A percentile compares a stretch with the other conserved stretches of the same genome.
phyloP scores from a whole-genome alignment of 1,140 invertebrate species.

The Bombus sibiricus region DNA sequence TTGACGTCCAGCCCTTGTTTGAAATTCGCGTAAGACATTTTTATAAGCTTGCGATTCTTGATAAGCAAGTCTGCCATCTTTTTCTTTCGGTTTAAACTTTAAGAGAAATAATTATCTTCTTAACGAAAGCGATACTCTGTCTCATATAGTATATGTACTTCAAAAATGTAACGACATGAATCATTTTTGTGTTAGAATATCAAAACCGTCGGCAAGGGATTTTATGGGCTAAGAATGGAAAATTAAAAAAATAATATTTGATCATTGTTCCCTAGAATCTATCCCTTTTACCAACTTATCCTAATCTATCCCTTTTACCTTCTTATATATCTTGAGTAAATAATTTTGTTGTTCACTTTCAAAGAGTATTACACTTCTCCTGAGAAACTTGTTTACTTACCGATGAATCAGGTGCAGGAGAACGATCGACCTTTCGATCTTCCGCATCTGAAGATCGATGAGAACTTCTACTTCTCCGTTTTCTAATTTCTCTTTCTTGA shows the following conservation, averaged over 20 bases:
- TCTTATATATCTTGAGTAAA: too few species aligned
- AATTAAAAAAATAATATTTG: not conserved
- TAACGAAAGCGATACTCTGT: not conserved
- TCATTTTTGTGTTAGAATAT: not conserved
- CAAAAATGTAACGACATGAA: too few species aligned
- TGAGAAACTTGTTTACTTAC: conserved; percentile 9
- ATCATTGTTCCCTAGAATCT: not conserved
- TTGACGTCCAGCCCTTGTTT: conserved; percentile 9
- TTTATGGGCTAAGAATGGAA: not conserved
- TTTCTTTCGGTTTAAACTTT: conserved; percentile 15
- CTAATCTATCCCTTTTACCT: not conserved
- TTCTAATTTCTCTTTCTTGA: conserved; percentile 54
- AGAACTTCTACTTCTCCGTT: conserved; percentile 2
- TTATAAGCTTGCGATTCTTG: conserved; percentile 66
- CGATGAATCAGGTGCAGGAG: not conserved
- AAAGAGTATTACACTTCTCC: not conserved
- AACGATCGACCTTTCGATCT: not conserved
- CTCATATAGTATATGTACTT: not conserved
- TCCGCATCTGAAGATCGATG: conserved; percentile 3
- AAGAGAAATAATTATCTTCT: conserved; percentile 5
- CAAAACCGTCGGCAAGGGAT: not conserved
- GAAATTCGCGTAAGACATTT: conserved; percentile 62
- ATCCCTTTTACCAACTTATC: too few species aligned
- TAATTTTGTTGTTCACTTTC: too few species aligned
- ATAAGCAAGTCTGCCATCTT: conserved; percentile 56